Base-by-base conservation (phyloP, 2,113 vertebrate species). In the Ploceus nigricollis region DNA sequence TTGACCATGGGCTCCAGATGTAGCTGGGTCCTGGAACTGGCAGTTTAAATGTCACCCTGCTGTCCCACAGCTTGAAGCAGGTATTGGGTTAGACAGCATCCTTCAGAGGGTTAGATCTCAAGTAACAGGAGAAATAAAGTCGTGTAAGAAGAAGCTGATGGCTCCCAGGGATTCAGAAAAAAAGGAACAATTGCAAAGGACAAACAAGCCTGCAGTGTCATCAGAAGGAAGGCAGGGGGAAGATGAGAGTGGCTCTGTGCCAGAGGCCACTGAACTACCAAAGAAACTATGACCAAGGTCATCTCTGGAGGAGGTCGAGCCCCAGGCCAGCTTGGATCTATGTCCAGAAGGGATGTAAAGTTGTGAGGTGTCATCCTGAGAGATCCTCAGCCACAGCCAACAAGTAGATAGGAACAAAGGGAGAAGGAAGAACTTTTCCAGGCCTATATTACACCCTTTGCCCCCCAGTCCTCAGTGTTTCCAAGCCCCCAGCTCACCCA, bases 21-120 rank as follows among this genome's bases (percentile, higher is more conserved):
- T 8, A 73, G 63, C 82, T 35, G 47, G 51, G 82, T 47, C 27
- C 8, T 61, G 57, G 53, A 48, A 7, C 0, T 4, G 61, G 75
- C 47, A 48, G 58, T n/a, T 70, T 54, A 75, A 94, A 82, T 71
- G 72, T 86, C 82, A 93, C 92, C 88, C 76, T 96, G 76, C 42
- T 81, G 90, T 24, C 63, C 45, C 71, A 35, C 1, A 33, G 71
- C 82, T 75, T 40, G 48, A 20, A 24, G 69, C 8, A 73, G 79
- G 68, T 87, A 58, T 92, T 11, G 2, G 63, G 63, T 56, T 79
- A 58, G 83, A 48, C 2, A 72, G 47, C 47, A 69, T 75, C 87
- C 81, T 76, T 73, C 87, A n/a, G 3, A 15, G 63, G 27, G 33
- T 0, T 63, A 72, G 64, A 48, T 78, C 63, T 93, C 92, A 89